Evolutionary conservation across 1,140 invertebrate genomes (phyloP), one percentile per base, ranked within the genome.

Genomic region (Rhyzopertha dominica): DNA sequence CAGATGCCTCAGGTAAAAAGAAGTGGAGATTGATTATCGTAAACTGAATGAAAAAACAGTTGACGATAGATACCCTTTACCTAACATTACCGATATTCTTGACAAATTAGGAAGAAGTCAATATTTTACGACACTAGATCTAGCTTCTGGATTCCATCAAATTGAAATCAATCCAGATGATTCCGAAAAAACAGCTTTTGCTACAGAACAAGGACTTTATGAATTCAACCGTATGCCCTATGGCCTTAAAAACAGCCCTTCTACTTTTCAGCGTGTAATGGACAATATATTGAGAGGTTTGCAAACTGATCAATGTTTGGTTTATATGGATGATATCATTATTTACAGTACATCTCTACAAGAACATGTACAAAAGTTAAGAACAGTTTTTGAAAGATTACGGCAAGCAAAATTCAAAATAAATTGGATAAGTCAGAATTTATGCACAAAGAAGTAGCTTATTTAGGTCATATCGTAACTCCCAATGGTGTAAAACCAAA

Each of bases 141-240:
- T 75, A 19, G 58, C 57, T 0, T 61, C 56, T 14, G 76, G 77
- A 5, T 79, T 72, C 55, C 72, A 67, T 55, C 74, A 78, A 57
- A 58, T 66, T 26, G 8, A 54, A 43, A 54, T 65, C 41, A n/a
- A 34, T 51, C 40, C 31, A 39, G 39, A 63, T 24, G 55, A 59
- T 30, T 51, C 31, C 26, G 36, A 12, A 4, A 63, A 63, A 54
- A 66, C 63, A 5, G 65, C 59, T 4, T 67, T 66, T 24, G 37
- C 20, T 20, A 49, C 54, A 3, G 53, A 54, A 19, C 50, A 54
- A n/a, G 67, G 63, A 10, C 63, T 66, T 38, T 72, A 61, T 40
- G 53, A 69, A 46, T 71, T 57, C 44, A 25, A 39, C 9, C 37
- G 61, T 25, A 59, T 72, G 52, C 63, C 64, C 10, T 69, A 70